Conservation (phyloP, 2,113 vertebrate species). For the Upupa epops region DNA sequence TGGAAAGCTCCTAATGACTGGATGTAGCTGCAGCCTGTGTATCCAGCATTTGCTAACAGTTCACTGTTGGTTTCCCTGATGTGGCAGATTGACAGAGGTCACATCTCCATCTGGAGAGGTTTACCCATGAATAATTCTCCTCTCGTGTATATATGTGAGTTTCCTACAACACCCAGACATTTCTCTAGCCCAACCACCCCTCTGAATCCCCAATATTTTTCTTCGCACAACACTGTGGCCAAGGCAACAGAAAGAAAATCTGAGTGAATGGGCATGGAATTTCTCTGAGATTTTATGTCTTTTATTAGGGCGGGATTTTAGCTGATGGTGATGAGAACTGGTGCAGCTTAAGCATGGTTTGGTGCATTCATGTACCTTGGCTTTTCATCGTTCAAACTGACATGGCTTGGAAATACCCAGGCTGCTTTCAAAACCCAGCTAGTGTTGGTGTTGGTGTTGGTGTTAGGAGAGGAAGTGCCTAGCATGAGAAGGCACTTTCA, state of each 20-base stretch:
- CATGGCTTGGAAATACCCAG: neutral
- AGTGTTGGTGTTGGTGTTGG: accelerated
- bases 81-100: slow-evolving; percentile 37
- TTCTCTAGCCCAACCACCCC: neutral
- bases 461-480: neutral
- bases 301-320: neutral
- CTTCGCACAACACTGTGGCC: slow-evolving; percentile 23
- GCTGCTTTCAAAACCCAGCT: neutral
- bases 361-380: neutral
- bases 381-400: neutral
- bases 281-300: neutral
- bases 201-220: neutral
- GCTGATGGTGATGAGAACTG: neutral
- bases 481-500: too few species aligned
- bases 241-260: slow-evolving; percentile 51
- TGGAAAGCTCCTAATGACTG: slow-evolving; percentile 27
- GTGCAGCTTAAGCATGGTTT: neutral
- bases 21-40: slow-evolving; percentile 6
- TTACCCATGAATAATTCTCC: slow-evolving; percentile 35
- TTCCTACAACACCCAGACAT: slow-evolving; percentile 4
- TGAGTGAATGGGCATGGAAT: neutral
- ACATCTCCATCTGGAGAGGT: slow-evolving; percentile 27
- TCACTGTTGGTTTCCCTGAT: slow-evolving; percentile 3
- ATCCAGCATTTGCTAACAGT: neutral
- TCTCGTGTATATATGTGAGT: neutral